Conservation (phyloP, 2,113 vertebrate species). For the Hemicordylus capensis region DNA sequence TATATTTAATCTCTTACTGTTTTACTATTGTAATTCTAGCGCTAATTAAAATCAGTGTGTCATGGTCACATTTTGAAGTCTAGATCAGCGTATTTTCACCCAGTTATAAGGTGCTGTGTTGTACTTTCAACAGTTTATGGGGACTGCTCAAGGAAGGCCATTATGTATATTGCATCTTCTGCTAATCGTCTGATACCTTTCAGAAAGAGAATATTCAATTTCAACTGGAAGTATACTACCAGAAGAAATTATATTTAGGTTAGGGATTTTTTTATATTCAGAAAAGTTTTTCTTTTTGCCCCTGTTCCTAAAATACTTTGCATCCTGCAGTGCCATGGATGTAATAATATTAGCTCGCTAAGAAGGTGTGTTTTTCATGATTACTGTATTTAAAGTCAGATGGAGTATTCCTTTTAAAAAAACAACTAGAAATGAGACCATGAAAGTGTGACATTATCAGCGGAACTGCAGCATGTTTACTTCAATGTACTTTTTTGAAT, state of each 20-base stretch:
- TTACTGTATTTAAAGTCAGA: slow-evolving; percentile 65
- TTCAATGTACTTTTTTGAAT: slow-evolving; percentile 65
- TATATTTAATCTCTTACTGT: slow-evolving; percentile 22
- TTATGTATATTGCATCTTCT: background rate
- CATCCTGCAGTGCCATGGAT: too few relatives aligned
- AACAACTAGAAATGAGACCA: slow-evolving; percentile 64
- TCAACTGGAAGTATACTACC: slow-evolving; percentile 1
- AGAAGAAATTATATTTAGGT: slow-evolving; percentile 17
- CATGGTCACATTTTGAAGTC: background rate
- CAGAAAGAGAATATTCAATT: background rate
- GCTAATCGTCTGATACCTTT: slow-evolving; percentile 36
- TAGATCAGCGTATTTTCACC: background rate
- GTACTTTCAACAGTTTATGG: background rate
- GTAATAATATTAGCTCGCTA: slow-evolving; percentile 35
- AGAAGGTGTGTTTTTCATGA: slow-evolving; percentile 51
- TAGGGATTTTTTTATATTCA: too few relatives aligned
- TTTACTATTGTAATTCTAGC: slow-evolving; percentile 14
- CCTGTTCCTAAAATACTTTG: too few relatives aligned
- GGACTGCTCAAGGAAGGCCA: background rate
- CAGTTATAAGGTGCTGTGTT: background rate
- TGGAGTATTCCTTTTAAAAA: slow-evolving; percentile 68
- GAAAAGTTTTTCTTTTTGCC: too few relatives aligned
- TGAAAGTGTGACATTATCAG: slow-evolving; percentile 65
- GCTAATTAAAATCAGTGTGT: background rate
- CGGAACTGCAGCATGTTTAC: slow-evolving; percentile 50